Percentiles rank a stretch among this genome's conserved stretches.
Evolutionary conservation across 1,140 invertebrate species (phyloP).

Genomic region (Aphidius ervi): DNA sequence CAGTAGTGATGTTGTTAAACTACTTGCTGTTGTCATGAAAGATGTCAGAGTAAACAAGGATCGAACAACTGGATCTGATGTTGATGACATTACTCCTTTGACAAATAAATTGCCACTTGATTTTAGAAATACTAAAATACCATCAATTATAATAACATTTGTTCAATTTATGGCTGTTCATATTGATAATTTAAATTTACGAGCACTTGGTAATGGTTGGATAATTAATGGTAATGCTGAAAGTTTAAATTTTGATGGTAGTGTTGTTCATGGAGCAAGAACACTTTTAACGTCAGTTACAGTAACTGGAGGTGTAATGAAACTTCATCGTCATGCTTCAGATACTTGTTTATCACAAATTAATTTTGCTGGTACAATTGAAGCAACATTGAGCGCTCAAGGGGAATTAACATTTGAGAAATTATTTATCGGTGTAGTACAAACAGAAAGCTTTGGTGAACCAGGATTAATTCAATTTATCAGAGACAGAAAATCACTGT

Average conservation of each 20-base stretch:
- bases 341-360: slow-evolving; percentile 65
- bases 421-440: slow-evolving; percentile 66
- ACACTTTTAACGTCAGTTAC: slow-evolving; percentile 69
- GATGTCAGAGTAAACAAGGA: slow-evolving; percentile 83
- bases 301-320: slow-evolving; percentile 56
- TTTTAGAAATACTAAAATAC: slow-evolving; percentile 70
- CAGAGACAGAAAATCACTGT: slow-evolving; percentile 44
- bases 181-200: slow-evolving; percentile 74
- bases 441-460: slow-evolving; percentile 58
- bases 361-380: slow-evolving; percentile 67
- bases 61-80: slow-evolving; percentile 46
- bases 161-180: slow-evolving; percentile 87
- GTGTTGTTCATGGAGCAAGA: slow-evolving; percentile 66
- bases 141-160: slow-evolving; percentile 73
- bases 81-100: neutral
- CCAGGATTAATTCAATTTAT: slow-evolving; percentile 47
- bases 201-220: slow-evolving; percentile 70
- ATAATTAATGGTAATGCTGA: slow-evolving; percentile 71
- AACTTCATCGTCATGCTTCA: slow-evolving; percentile 50
- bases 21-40: slow-evolving; percentile 76
- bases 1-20: slow-evolving; percentile 83
- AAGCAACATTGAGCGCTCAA: slow-evolving; percentile 70
- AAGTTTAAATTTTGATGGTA: slow-evolving; percentile 74
- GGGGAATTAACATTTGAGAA: slow-evolving; percentile 77
- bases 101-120: slow-evolving; percentile 49